Base-by-base conservation (phyloP, 2,113 vertebrate genomes). In the Solea solea region DNA sequence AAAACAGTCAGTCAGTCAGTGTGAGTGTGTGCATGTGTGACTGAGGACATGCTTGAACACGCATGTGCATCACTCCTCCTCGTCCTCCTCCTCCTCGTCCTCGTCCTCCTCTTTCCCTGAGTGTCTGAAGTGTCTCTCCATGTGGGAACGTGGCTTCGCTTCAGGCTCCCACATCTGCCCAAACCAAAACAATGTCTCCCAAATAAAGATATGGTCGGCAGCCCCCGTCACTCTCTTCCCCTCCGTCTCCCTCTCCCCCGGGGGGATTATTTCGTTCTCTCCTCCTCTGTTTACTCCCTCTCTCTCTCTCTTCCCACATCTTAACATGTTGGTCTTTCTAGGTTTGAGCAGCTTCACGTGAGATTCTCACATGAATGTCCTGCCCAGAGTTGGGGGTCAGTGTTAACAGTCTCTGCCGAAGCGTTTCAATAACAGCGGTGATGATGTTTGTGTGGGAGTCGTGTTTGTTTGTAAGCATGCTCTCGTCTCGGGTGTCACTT, bases 111-210 rank as follows among this genome's bases (percentile, higher is more conserved):
- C 45, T 10, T 12, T 39, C 59, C 27, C 28, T 4, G 40, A 65
- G 64, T 46, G 54, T 72, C 78, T 83, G 68, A 76, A 83, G 80
- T 69, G 83, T 80, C 62, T 85, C 79, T 67, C 55, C 84, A 90
- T 90, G 51, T 89, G 90, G 81, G 74, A 88, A 84, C 74, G 80
- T 72, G 80, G 76, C 82, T 89, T 15, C 16, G 40, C 83, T 88
- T 46, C 69, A 79, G 83, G 69, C 78, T 80, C 80, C 73, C 72
- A 91, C 93, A 92, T 92, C 88, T 91, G 89, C 85, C 59, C 73
- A 84, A 82, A 88, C 70, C 83, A 90, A 91, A 90, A 93, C 88
- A 92, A 78, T 67, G 67, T 81, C 83, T 88, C 82, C 85, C 80
- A 87, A 87, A 89, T 76, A 75, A 87, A 90, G 83, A 88, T 74